These are phyloP conservation scores for Papilio demoleus DNA, from an alignment of 2,888 invertebrate species.

Conservation along the genomic window DNA sequence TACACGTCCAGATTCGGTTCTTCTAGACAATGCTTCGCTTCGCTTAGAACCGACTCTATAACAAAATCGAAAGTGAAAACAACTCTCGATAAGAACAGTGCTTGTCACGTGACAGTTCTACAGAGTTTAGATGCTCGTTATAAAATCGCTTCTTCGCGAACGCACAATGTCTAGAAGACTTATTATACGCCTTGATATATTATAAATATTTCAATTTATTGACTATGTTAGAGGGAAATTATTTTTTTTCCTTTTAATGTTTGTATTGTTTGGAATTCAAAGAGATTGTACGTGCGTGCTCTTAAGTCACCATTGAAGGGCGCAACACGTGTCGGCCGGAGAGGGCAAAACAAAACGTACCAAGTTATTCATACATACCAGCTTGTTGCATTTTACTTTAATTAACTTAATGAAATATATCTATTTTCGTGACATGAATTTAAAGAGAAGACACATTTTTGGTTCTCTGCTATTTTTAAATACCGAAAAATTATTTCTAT, in stretches of 20 bases:
- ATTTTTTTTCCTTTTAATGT: slow-evolving; percentile 26
- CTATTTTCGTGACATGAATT: background rate
- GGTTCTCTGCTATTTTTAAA: too few relatives aligned
- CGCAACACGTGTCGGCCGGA: slow-evolving; percentile 41
- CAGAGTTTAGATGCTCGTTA: too few relatives aligned
- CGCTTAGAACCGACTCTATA: too few relatives aligned
- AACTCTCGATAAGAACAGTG: too few relatives aligned
- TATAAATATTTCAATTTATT: background rate
- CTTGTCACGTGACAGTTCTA: too few relatives aligned
- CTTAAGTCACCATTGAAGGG: slow-evolving; percentile 38
- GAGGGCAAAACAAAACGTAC: slow-evolving; percentile 34
- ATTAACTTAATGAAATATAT: background rate
- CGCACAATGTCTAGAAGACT: too few relatives aligned
- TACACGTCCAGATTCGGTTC: too few relatives aligned
- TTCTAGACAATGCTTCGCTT: too few relatives aligned
- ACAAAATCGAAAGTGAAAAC: too few relatives aligned
- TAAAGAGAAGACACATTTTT: background rate
- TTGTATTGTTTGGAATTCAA: slow-evolving; percentile 29
- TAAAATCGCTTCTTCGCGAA: background rate
- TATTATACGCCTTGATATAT: background rate
- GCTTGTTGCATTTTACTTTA: background rate
- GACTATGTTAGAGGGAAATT: background rate
- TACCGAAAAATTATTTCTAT: too few relatives aligned
- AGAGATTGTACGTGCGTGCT: slow-evolving; percentile 39
- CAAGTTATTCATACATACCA: background rate